Conservation (phyloP, 2,113 vertebrate species). For the Erpornis zantholeuca region DNA sequence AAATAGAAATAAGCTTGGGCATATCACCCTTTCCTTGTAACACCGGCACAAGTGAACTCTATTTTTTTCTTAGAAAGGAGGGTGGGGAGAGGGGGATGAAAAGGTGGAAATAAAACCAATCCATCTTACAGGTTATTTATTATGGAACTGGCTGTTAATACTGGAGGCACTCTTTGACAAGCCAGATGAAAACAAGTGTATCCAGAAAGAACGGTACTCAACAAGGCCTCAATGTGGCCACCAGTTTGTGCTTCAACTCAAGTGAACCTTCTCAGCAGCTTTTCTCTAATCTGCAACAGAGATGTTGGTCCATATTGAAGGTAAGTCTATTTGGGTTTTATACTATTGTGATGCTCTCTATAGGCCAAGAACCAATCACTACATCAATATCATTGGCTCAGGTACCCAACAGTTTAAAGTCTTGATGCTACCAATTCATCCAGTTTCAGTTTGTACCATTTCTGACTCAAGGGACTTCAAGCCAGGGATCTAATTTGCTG, state of each 20-base stretch:
- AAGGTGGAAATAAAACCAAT: not conserved
- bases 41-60: not conserved
- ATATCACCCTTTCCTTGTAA: not conserved
- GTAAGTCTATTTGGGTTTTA: not conserved
- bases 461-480: not conserved
- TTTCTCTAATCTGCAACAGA: not conserved
- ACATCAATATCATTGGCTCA: accelerated
- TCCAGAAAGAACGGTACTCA: not conserved
- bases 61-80: not conserved
- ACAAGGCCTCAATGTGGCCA: not conserved
- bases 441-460: not conserved
- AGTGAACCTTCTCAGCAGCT: not conserved
- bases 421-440: not conserved
- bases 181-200: not conserved
- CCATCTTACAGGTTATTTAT: not conserved
- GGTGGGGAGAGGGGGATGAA: not conserved
- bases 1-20: not conserved
- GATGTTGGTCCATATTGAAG: not conserved
- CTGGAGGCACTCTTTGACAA: not conserved
- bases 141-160: not conserved
- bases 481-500: not conserved
- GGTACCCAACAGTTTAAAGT: not conserved
- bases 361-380: not conserved
- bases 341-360: not conserved
- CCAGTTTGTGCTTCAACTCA: not conserved